phyloP scores from a whole-genome alignment of 2,888 invertebrate genomes.

The Arctia plantaginis region DNA sequence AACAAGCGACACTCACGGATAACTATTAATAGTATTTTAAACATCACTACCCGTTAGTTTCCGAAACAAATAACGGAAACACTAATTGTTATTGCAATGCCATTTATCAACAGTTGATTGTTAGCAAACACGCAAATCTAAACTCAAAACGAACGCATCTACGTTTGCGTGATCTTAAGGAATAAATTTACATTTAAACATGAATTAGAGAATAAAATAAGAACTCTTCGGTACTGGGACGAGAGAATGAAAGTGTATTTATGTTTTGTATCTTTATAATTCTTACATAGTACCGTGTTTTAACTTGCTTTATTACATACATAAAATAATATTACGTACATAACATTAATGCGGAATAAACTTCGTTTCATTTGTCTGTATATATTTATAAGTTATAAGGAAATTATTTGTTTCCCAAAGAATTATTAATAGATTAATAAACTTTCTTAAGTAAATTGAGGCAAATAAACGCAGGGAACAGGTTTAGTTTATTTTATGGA shows the following conservation, averaged over 20 bases:
- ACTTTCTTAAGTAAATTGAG: not conserved
- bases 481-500: not conserved
- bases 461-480: not conserved
- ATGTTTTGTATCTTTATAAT: not conserved
- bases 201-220: not conserved
- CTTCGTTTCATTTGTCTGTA: not conserved
- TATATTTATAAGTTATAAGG: not conserved
- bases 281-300: not conserved
- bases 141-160: constrained; percentile 33
- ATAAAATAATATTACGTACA: no score
- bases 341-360: not conserved
- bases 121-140: constrained; percentile 42
- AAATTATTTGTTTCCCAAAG: not conserved
- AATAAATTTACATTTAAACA: constrained; percentile 1
- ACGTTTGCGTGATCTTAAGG: constrained; percentile 38
- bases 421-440: not conserved
- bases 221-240: constrained; percentile 4
- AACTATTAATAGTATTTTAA: constrained; percentile 14
- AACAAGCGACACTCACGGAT: constrained; percentile 1
- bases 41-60: constrained; percentile 18
- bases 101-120: constrained; percentile 33
- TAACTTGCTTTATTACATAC: not conserved
- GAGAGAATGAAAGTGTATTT: constrained; percentile 20
- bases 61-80: constrained; percentile 40
- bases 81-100: constrained; percentile 32